Evolutionary conservation across 2,113 vertebrate species (phyloP).

Genomic region (Phrynosoma blainvillii): DNA sequence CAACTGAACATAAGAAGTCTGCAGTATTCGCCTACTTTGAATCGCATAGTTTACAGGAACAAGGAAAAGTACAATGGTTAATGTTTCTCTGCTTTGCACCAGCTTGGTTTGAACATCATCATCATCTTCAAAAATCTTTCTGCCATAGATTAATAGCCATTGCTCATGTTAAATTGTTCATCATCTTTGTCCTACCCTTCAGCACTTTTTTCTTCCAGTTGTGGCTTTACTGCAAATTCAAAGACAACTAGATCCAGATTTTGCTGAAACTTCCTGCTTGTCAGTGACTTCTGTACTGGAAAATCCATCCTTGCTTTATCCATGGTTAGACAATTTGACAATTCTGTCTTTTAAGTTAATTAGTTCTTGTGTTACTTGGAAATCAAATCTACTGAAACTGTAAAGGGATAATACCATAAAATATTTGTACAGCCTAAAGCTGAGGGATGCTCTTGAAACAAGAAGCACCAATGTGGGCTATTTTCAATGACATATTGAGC

Average conservation of each 20-base stretch:
- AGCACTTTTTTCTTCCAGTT: not conserved
- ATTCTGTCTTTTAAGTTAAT: not conserved
- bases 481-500: not conserved
- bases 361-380: not conserved
- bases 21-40: not conserved
- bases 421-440: conserved; percentile 15
- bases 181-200: not conserved
- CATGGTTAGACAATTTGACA: not conserved
- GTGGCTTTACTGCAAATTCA: conserved; percentile 3
- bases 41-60: not conserved
- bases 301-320: not conserved
- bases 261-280: conserved; percentile 5
- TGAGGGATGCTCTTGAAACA: not conserved
- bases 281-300: not conserved
- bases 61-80: not conserved
- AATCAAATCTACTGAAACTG: conserved; percentile 13
- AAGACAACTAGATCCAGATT: not conserved
- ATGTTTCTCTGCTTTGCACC: not conserved
- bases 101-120: conserved; percentile 7
- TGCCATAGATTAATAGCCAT: not conserved
- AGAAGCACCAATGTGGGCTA: not conserved
- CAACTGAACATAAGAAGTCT: not conserved
- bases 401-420: not conserved
- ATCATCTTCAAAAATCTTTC: not conserved
- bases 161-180: conserved; percentile 11